Base-by-base conservation (phyloP, 1,140 invertebrate genomes). In the Hyles vespertilio region DNA sequence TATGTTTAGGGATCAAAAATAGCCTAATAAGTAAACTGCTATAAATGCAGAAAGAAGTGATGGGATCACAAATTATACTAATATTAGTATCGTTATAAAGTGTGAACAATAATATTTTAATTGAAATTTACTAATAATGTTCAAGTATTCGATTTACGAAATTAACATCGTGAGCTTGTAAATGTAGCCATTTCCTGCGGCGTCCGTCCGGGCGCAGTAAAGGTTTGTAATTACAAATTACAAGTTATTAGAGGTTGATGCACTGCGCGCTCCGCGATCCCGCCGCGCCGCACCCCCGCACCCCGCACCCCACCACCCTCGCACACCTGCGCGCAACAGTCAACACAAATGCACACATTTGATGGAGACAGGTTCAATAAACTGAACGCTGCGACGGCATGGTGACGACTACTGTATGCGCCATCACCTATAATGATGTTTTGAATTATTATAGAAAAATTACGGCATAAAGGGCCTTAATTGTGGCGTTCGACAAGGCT, bases 211-310 rank as follows among this genome's bases (percentile, higher is more conserved):
- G 67, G 72, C 70, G 80, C 74, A 77, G 76, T 78, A 81, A 84
- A 81, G 74, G 72, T 74, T 80, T 79, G 77, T 87, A 86, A 87
- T 86, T 84, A 80, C 77, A 77, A 74, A 74, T 72, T 81, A 83
- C 77, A 83, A 79, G 80, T 81, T 83, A 80, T 83, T 67, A 67
- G 77, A 84, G 84, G 82, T 86, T 83, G 79, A 81, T 86, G 83
- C 79, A 84, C 84, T 63, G 74, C 63, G 61, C 61, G 68, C 72
- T 59, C 67, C 54, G 36, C 36, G 36, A 40, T 40, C 36, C 36
- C 36, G 36, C 36, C 36, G 36, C 36, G 36, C 36, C 36, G 36
- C 36, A 8, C 1, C 36, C 36, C 65, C 60, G 61, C 64, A 69
- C 57, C 68, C 52, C 34, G 59, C 48, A 55, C 65, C 52, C 62